A percentile compares a stretch with the other conserved stretches of the same genome.
Conservation (phyloP, 2,888 invertebrate species). For the Agriotes lineatus region DNA sequence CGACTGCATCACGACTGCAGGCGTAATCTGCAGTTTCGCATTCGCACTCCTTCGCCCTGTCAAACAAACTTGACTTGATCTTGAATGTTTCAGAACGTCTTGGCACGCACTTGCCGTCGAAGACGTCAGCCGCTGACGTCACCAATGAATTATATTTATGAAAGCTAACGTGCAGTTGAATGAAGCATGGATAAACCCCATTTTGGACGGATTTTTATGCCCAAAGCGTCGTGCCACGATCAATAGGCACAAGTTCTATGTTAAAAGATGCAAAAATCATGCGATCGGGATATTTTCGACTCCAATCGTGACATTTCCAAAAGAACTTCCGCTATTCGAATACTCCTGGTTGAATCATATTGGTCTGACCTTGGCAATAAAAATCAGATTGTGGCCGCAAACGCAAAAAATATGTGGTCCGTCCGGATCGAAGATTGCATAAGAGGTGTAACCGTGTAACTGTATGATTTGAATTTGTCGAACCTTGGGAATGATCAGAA, state of each 20-base stretch:
- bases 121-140: constrained; percentile 14
- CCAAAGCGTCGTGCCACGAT: not conserved
- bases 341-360: not conserved
- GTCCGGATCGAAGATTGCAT: constrained; percentile 14
- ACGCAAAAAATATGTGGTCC: not conserved
- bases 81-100: constrained; percentile 6
- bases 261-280: not conserved
- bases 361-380: constrained; percentile 12
- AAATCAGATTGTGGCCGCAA: not conserved
- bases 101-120: constrained; percentile 11
- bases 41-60: not conserved
- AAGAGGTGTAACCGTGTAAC: not conserved
- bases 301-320: not conserved
- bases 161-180: constrained; percentile 15
- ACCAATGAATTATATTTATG: constrained; percentile 25
- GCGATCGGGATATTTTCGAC: not conserved
- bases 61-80: constrained; percentile 22
- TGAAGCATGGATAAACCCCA: not conserved
- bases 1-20: not conserved
- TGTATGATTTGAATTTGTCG: not conserved
- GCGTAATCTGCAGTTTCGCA: not conserved
- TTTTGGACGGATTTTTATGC: not conserved
- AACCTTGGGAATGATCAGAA: no score
- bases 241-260: not conserved
- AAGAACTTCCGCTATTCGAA: not conserved